phyloP scores from a whole-genome alignment of 2,888 invertebrate genomes.

The Brachypalpus laphriformis region DNA sequence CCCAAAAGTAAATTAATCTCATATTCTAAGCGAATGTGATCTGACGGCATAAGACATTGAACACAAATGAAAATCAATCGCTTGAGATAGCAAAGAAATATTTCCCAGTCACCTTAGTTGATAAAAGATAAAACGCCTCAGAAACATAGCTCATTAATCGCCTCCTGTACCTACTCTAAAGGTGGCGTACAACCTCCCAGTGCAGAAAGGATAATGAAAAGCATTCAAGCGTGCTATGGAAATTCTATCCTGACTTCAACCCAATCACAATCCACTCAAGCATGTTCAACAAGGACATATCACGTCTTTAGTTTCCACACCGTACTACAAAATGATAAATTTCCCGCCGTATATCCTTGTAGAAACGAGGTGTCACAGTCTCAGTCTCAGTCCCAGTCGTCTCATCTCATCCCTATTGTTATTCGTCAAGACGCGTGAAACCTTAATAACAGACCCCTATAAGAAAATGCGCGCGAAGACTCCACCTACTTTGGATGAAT shows the following conservation, averaged over 20 bases:
- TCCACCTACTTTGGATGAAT: background rate
- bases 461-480: background rate
- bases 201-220: conserved; percentile 19
- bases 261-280: background rate
- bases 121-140: background rate
- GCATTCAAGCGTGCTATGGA: conserved; percentile 16
- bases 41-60: too few species aligned
- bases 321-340: conserved; percentile 21
- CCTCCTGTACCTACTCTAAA: conserved; percentile 2
- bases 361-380: conserved; percentile 8
- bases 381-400: background rate
- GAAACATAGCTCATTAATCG: conserved; percentile 36
- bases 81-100: background rate
- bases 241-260: conserved; percentile 17
- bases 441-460: conserved; percentile 39
- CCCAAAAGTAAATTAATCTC: background rate
- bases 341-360: conserved; percentile 31
- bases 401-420: conserved; percentile 35
- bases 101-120: background rate
- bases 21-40: background rate
- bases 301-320: conserved; percentile 18
- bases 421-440: conserved; percentile 51
- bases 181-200: background rate
- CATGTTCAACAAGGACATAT: background rate
- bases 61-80: background rate